Conservation (phyloP, 2,888 invertebrate genomes). For the Thecocarcelia acutangulata region DNA sequence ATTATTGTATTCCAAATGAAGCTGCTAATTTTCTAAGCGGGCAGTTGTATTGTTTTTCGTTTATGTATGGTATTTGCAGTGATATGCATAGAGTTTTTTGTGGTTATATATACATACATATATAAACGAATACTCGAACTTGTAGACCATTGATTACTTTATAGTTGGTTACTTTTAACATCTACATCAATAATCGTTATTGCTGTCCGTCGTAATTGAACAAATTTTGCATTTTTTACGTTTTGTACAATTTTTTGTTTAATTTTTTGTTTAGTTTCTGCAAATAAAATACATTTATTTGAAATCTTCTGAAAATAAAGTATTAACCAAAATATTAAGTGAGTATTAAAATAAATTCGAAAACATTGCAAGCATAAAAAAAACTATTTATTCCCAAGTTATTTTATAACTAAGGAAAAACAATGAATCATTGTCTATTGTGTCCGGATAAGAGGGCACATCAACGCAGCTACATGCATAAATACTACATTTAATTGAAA, state of each 20-base stretch:
- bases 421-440: conserved; percentile 58
- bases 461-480: conserved; percentile 9
- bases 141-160: neutral
- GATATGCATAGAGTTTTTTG: no score
- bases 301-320: neutral
- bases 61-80: no score
- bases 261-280: conserved; percentile 57
- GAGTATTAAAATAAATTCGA: neutral
- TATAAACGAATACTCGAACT: neutral
- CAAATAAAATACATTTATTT: conserved; percentile 12
- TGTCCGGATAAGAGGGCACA: conserved; percentile 14
- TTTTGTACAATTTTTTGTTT: conserved; percentile 62
- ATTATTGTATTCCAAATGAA: no score
- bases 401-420: conserved; percentile 25
- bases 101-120: neutral
- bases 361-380: neutral
- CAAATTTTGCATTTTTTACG: conserved; percentile 55
- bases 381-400: neutral
- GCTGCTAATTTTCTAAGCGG: no score
- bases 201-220: conserved; percentile 37
- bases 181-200: conserved; percentile 39
- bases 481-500: neutral
- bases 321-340: conserved; percentile 28
- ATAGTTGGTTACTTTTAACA: neutral
- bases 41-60: no score